These are phyloP conservation scores for Luscinia luscinia DNA, from an alignment of 2,797 vertebrate species.

Conservation along the genomic window DNA sequence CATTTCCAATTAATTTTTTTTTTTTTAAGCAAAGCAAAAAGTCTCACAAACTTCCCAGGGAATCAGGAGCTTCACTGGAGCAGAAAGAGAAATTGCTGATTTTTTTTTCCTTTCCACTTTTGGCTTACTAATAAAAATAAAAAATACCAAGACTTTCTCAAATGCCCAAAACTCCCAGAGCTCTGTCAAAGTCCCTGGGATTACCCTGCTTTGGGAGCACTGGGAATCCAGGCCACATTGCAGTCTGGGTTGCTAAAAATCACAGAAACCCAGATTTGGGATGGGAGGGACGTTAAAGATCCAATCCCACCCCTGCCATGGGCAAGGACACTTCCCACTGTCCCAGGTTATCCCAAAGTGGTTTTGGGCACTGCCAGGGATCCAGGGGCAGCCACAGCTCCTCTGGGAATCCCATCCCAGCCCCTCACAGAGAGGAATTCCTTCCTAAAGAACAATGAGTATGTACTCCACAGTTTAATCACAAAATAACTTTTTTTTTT, in stretches of 20 bases:
- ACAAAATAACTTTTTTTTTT: background rate
- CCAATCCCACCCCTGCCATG: background rate
- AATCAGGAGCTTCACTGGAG: background rate
- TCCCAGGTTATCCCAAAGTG: background rate
- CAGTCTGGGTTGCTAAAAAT: background rate
- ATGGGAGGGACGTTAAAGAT: background rate
- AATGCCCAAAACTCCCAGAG: background rate
- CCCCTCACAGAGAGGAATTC: fast-evolving
- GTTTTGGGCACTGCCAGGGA: background rate
- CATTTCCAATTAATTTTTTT: slow-evolving; percentile 79
- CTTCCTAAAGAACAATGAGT: background rate
- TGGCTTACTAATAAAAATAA: background rate
- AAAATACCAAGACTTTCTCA: background rate
- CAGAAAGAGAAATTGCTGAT: background rate
- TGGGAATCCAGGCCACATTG: background rate
- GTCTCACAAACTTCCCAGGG: background rate
- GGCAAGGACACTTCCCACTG: background rate
- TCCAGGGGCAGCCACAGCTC: background rate
- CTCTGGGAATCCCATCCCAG: background rate
- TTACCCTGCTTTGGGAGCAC: background rate
- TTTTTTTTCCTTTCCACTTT: background rate
- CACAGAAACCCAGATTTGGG: background rate
- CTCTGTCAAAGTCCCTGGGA: background rate
- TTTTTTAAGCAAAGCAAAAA: slow-evolving; percentile 13
- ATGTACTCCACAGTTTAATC: background rate